A percentile compares a stretch with the other conserved stretches of the same genome.
phyloP scores from a whole-genome alignment of 2,888 invertebrate genomes.

The Melanchra persicariae region DNA sequence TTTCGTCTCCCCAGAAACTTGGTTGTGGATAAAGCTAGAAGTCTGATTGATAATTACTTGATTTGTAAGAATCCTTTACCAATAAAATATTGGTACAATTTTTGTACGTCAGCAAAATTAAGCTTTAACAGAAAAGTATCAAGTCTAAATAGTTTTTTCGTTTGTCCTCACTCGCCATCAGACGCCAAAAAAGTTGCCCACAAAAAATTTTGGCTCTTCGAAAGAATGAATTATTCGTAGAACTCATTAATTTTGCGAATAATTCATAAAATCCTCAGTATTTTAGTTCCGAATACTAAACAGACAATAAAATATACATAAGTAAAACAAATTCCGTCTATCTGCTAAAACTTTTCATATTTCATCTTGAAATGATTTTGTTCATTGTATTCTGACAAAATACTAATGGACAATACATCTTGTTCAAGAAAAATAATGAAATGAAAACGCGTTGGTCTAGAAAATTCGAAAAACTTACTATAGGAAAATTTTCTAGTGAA shows the following conservation, averaged over 20 bases:
- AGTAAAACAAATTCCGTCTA: conserved; percentile 27
- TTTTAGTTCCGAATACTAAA: conserved; percentile 36
- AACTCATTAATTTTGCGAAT: conserved; percentile 34
- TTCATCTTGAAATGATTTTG: conserved; percentile 36
- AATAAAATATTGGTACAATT: background rate
- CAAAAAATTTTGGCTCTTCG: conserved; percentile 1
- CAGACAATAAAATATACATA: conserved; percentile 28
- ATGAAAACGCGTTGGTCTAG: conserved; percentile 32
- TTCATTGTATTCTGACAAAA: conserved; percentile 25
- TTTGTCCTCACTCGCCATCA: background rate
- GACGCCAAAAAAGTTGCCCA: conserved; percentile 1
- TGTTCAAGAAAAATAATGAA: conserved; percentile 33
- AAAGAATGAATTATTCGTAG: conserved; percentile 22
- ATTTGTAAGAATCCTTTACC: too few species aligned
- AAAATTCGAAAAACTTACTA: conserved; percentile 31
- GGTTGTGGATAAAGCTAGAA: background rate
- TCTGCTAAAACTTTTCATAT: conserved; percentile 31
- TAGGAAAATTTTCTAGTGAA: conserved; percentile 14
- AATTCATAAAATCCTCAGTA: conserved; percentile 16
- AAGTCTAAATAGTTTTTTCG: background rate
- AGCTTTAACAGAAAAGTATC: background rate
- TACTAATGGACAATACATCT: conserved; percentile 13
- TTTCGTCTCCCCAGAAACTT: background rate
- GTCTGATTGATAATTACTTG: background rate
- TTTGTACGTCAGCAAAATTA: background rate